A percentile compares a stretch with the other conserved stretches of the same genome.
Evolutionary conservation across 2,797 vertebrate species (phyloP).

Genomic region (Galago senegalensis): DNA sequence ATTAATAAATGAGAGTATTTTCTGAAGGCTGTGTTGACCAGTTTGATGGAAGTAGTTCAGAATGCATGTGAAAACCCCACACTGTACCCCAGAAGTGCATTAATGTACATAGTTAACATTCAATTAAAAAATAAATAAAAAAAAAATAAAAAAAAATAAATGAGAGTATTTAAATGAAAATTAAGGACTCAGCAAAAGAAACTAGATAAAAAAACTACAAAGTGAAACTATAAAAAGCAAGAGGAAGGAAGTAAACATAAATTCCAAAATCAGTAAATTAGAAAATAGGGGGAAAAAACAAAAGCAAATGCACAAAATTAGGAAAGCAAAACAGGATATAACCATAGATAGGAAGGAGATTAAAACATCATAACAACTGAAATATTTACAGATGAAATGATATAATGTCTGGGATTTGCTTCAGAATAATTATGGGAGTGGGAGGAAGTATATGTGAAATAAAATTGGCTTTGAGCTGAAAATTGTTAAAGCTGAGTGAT

Average conservation of each 20-base stretch:
- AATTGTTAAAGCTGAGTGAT: conserved; percentile 41
- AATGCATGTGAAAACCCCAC: no score
- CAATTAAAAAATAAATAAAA: no score
- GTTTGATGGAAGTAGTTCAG: no score
- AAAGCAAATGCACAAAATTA: conserved; percentile 58
- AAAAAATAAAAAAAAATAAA: no score
- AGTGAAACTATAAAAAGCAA: conserved; percentile 66
- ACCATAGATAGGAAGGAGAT: conserved; percentile 68
- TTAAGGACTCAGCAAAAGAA: conserved; percentile 38
- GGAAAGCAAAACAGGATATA: conserved; percentile 73
- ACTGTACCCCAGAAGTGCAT: no score
- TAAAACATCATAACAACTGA: conserved; percentile 70
- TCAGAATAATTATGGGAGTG: conserved; percentile 68
- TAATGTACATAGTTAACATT: no score
- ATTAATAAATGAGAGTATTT: no score
- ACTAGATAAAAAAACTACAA: conserved; percentile 61
- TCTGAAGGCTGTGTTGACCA: no score
- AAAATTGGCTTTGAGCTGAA: conserved; percentile 58
- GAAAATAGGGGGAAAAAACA: conserved; percentile 25
- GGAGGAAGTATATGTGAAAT: conserved; percentile 28
- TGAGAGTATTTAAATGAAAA: conserved; percentile 67
- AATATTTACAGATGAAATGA: conserved; percentile 75
- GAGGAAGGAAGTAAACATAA: conserved; percentile 71
- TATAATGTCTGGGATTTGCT: conserved; percentile 62
- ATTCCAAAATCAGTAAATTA: conserved; percentile 73